A percentile compares a stretch with the other conserved stretches of the same genome.
Conservation (phyloP, 92 coral and sea anemone species). For the Bergia sp. region DNA sequence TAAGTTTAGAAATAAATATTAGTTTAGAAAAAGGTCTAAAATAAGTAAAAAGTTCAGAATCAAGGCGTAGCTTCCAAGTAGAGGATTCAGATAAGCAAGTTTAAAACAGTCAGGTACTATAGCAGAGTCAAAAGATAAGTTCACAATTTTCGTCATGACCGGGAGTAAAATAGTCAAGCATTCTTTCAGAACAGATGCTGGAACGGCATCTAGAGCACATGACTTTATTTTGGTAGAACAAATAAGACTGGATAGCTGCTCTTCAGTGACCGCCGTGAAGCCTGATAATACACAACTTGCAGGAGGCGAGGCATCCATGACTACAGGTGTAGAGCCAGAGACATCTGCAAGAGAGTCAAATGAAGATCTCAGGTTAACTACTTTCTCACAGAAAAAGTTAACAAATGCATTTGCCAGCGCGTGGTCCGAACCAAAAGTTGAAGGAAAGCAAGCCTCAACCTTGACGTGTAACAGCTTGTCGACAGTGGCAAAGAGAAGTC, state of each 20-base stretch:
- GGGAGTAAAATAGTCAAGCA: conserved; percentile 35
- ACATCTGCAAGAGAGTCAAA: not conserved
- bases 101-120: conserved; percentile 43
- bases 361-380: conserved; percentile 39
- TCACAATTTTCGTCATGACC: conserved; percentile 22
- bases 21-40: conserved; percentile 44
- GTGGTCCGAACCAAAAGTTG: conserved; percentile 44
- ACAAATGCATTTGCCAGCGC: conserved; percentile 40
- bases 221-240: conserved; percentile 26
- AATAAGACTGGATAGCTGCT: conserved; percentile 44
- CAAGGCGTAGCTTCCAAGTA: conserved; percentile 40
- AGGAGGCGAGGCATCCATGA: conserved; percentile 44
- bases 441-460: not conserved
- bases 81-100: conserved; percentile 38
- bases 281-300: conserved; percentile 36
- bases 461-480: no score
- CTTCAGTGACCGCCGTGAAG: conserved; percentile 43
- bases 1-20: conserved; percentile 42
- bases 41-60: conserved; percentile 25
- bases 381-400: conserved; percentile 49
- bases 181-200: conserved; percentile 13
- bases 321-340: conserved; percentile 38
- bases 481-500: no score
- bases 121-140: conserved; percentile 37
- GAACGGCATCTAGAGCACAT: conserved; percentile 1